Base-by-base conservation (phyloP, 2,797 vertebrate genomes). In the Lates japonicus region DNA sequence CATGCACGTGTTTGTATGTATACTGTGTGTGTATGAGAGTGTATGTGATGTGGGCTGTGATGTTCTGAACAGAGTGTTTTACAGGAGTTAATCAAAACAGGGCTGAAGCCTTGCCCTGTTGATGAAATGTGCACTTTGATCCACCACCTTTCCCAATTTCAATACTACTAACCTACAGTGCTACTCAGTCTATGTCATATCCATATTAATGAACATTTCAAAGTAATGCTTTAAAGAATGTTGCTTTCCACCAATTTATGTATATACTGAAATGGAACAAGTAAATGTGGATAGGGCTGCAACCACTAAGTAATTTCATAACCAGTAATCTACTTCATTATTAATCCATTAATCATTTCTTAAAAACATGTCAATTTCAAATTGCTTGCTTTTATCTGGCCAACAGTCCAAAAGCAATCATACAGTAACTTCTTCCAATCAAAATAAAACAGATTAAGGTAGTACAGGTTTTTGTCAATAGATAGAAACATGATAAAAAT, bases 61-160 rank as follows among this genome's bases (percentile, higher is more conserved):
- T 90, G 90, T 90, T 89, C 91, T 76, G 84, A 90, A 86, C 85
- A 81, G 90, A 93, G 92, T 93, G 92, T 94, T 93, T 93, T 89
- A 87, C 89, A 85, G 83, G 89, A 92, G 84, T 89, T 94, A 94
- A 94, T 93, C 90, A 93, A 93, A 92, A 80, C 93, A 94, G 92
- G 90, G 85, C 82, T 70, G 70, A 83, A 78, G 84, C 67, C 80
- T 81, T 86, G 80, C 82, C 84, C 82, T 51, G 75, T 88, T 82
- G 82, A 84, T 78, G 52, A 86, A 81, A 78, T 19, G 37, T 13
- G n/a, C n/a, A n/a, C n/a, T n/a, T n/a, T n/a, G n/a, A n/a, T n/a
- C n/a, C 10, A 41, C 41, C 41, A 41, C 42, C 22, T 59, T 73
- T 80, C 51, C n/a, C 22, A 42, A 39, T 70, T 51, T 66, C 54